Conservation (phyloP, 92 coral and sea anemone genomes). For the Palythoa grandis region DNA sequence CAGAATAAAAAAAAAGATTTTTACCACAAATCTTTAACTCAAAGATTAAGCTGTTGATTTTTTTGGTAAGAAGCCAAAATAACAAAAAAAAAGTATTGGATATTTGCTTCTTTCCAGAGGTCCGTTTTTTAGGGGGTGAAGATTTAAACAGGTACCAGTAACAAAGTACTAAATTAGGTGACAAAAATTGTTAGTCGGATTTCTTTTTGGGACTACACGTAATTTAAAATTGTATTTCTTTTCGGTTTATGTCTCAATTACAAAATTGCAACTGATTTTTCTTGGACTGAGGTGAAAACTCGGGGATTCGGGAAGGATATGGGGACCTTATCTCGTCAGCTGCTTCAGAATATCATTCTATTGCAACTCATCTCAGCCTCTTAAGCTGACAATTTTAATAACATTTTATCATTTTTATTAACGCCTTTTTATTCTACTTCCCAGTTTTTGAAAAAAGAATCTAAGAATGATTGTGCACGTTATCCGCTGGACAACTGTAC, state of each 20-base stretch:
- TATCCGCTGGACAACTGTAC: slow-evolving; percentile 11
- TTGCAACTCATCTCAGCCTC: neutral
- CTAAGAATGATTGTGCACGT: neutral
- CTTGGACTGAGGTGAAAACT: no score
- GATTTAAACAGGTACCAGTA: slow-evolving; percentile 4
- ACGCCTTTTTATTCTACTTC: neutral
- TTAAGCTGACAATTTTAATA: neutral
- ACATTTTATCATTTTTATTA: neutral
- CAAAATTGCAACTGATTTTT: no score
- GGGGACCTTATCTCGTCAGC: no score
- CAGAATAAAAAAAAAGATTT: no score
- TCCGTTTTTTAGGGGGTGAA: neutral
- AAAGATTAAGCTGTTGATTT: neutral
- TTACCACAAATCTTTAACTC: neutral
- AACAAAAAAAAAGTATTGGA: neutral
- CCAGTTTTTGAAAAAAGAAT: neutral
- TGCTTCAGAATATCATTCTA: neutral
- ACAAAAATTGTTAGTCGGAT: neutral
- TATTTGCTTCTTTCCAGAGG: neutral
- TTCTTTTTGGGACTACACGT: neutral
- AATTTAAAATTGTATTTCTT: neutral
- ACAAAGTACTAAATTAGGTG: neutral
- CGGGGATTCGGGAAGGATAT: no score
- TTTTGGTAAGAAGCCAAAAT: neutral
- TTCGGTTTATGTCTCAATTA: no score